These are phyloP conservation scores for Chloroceryle amazona DNA, from an alignment of 2,797 vertebrate genomes.

Conservation along the genomic window DNA sequence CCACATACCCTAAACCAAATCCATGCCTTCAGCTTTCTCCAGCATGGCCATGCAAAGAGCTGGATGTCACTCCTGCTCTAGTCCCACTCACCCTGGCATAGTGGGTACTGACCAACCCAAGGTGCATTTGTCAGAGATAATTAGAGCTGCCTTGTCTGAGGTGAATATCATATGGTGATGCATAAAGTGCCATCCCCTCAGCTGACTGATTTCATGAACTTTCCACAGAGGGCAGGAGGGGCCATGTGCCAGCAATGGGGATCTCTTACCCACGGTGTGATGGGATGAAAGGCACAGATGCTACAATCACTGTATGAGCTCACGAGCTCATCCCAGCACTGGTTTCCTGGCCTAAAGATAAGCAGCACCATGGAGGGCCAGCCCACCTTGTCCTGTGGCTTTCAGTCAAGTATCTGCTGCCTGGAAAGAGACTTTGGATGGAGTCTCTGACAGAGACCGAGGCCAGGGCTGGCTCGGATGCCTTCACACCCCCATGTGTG, in stretches of 20 bases:
- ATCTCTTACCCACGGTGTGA: fast-evolving
- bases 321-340: not conserved
- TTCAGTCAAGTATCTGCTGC: not conserved
- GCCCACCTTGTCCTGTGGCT: fast-evolving
- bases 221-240: not conserved
- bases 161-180: fast-evolving
- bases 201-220: fast-evolving
- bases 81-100: fast-evolving
- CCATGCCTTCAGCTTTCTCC: fast-evolving
- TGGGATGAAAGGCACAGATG: not conserved
- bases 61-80: fast-evolving
- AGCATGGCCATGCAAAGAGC: fast-evolving
- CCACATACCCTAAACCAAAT: fast-evolving
- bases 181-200: fast-evolving
- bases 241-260: not conserved
- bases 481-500: fast-evolving
- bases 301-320: fast-evolving
- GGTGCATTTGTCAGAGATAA: not conserved
- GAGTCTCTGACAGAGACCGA: not conserved
- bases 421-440: not conserved
- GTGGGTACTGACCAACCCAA: not conserved
- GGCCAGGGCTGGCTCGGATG: not conserved
- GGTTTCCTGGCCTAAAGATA: not conserved
- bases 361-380: not conserved
- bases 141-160: not conserved